Conservation (phyloP, 2,797 vertebrate species). For the Ceyx erithaca region DNA sequence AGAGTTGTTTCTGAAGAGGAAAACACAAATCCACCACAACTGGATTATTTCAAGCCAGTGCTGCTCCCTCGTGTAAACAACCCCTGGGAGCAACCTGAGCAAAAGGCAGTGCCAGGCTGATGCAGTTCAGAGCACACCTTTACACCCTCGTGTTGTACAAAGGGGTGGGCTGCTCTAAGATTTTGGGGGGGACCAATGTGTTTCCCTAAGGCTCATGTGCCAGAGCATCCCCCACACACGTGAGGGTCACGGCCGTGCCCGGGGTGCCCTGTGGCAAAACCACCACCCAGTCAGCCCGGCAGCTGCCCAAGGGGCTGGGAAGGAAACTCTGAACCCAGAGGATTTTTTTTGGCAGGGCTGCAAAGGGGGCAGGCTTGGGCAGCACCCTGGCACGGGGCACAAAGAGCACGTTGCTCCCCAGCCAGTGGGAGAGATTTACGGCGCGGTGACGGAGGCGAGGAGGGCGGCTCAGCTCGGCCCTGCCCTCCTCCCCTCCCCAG, state of each 20-base stretch:
- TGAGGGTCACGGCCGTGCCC: fast-evolving
- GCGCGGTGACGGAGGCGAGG: fast-evolving
- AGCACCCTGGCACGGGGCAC: fast-evolving
- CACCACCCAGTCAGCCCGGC: fast-evolving
- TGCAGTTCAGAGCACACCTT: background rate
- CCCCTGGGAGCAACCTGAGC: fast-evolving
- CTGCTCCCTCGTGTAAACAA: background rate
- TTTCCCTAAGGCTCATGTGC: background rate
- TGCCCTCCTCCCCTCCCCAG: background rate
- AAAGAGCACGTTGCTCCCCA: fast-evolving
- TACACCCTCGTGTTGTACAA: fast-evolving
- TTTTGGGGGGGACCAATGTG: background rate
- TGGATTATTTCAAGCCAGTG: fast-evolving
- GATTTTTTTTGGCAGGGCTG: fast-evolving
- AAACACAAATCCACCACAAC: fast-evolving
- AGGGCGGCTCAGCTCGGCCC: fast-evolving
- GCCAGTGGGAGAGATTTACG: fast-evolving
- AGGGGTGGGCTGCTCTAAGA: background rate
- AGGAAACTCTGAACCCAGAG: fast-evolving
- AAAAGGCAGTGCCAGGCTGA: fast-evolving
- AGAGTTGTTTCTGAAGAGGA: background rate
- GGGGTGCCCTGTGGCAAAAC: background rate
- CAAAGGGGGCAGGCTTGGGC: background rate
- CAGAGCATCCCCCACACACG: fast-evolving
- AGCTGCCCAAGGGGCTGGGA: fast-evolving